phyloP scores from a whole-genome alignment of 2,797 vertebrate genomes.

The Smutsia gigantea region DNA sequence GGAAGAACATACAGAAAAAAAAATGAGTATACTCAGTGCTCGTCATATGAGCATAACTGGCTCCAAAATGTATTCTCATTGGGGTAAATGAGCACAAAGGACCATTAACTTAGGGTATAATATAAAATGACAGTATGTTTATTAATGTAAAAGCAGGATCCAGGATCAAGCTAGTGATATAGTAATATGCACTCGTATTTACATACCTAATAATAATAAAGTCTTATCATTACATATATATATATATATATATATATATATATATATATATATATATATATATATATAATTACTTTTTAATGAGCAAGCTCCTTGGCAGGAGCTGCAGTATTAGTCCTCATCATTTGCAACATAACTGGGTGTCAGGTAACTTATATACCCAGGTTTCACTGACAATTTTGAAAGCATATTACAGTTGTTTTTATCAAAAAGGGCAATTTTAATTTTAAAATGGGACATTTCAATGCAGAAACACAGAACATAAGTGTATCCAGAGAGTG shows the following conservation, averaged over 20 bases:
- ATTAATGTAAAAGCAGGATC: neutral
- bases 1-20: neutral
- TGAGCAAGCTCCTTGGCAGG: neutral
- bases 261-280: neutral
- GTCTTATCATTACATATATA: neutral
- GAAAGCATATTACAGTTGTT: neutral
- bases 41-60: neutral
- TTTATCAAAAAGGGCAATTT: neutral
- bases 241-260: neutral
- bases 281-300: neutral
- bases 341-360: neutral
- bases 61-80: neutral
- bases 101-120: neutral
- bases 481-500: neutral
- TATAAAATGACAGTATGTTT: neutral
- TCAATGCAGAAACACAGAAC: neutral
- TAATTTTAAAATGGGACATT: constrained; percentile 10
- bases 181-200: neutral
- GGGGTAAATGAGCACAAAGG: neutral
- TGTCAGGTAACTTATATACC: neutral
- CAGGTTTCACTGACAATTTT: neutral
- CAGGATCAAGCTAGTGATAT: neutral
- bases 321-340: neutral
- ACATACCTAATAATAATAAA: neutral
- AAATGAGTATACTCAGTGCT: neutral